A percentile compares a stretch with the other conserved stretches of the same genome.
These are phyloP conservation scores for Neosilurus hyrtlii DNA, from an alignment of 2,797 vertebrate species.

Conservation along the genomic window DNA sequence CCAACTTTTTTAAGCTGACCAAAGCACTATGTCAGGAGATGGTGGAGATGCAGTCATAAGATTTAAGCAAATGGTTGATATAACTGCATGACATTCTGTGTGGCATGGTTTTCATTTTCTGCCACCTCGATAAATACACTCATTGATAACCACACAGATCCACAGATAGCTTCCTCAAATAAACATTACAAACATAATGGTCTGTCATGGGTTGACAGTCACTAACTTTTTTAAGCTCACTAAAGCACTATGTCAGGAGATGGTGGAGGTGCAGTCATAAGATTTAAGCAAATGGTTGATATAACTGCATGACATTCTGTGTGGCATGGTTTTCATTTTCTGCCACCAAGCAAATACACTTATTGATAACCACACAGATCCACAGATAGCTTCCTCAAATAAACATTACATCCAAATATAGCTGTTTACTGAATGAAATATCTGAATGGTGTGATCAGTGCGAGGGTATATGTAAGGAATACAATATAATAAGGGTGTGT, in stretches of 20 bases:
- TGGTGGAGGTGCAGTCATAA: too few relatives aligned
- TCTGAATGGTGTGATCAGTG: not conserved
- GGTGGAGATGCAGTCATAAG: too few relatives aligned
- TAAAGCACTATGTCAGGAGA: not conserved
- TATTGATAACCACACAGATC: not conserved
- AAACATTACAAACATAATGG: not conserved
- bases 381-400: not conserved
- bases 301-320: not conserved
- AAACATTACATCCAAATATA: not conserved
- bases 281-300: not conserved
- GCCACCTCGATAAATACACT: not conserved
- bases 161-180: not conserved
- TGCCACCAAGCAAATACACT: not conserved
- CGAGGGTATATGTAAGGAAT: not conserved
- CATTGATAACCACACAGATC: not conserved
- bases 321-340: not conserved
- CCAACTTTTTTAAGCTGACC: constrained; percentile 15
- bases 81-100: not conserved
- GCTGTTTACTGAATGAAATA: not conserved
- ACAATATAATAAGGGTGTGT: not conserved
- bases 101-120: not conserved
- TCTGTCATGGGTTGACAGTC: not conserved
- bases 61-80: not conserved
- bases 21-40: not conserved
- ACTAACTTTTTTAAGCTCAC: constrained; percentile 13